Percentiles rank a stretch among this genome's conserved stretches.
phyloP scores from a whole-genome alignment of 2,888 invertebrate genomes.

The Pterostichus niger region DNA sequence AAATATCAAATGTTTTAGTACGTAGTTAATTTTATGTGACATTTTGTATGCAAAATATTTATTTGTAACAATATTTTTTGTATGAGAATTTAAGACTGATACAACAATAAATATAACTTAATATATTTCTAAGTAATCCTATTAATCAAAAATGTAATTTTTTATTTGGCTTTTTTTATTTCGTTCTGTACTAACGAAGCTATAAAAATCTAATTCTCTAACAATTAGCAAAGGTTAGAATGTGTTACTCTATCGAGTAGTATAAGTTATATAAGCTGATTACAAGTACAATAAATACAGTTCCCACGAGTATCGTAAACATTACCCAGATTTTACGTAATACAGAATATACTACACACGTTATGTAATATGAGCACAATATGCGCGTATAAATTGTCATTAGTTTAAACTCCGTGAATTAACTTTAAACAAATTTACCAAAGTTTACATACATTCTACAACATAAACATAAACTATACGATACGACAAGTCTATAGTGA shows the following conservation, averaged over 20 bases:
- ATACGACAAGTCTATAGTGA: too few relatives aligned
- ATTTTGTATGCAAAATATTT: too few relatives aligned
- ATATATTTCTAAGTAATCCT: too few relatives aligned
- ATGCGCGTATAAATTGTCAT: constrained; percentile 31
- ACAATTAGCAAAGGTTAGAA: background rate
- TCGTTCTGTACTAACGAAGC: too few relatives aligned
- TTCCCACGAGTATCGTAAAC: constrained; percentile 40
- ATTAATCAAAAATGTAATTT: too few relatives aligned
- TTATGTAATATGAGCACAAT: background rate
- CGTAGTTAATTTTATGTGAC: too few relatives aligned
- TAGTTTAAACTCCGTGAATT: background rate
- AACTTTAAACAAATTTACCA: constrained; percentile 13
- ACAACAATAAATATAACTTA: too few relatives aligned
- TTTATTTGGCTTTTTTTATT: too few relatives aligned
- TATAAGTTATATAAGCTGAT: constrained; percentile 1
- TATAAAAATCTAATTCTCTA: too few relatives aligned
- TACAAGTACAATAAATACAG: constrained; percentile 28
- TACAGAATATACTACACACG: background rate
- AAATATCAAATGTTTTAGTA: too few relatives aligned
- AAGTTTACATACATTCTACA: constrained; percentile 1
- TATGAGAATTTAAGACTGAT: too few relatives aligned
- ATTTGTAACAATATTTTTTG: too few relatives aligned
- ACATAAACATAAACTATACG: background rate
- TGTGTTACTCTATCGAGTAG: background rate
- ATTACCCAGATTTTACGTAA: constrained; percentile 5